Evolutionary conservation across 1,140 invertebrate genomes (phyloP), one percentile per base, ranked within the genome.

Genomic region (Pogonus chalceus): DNA sequence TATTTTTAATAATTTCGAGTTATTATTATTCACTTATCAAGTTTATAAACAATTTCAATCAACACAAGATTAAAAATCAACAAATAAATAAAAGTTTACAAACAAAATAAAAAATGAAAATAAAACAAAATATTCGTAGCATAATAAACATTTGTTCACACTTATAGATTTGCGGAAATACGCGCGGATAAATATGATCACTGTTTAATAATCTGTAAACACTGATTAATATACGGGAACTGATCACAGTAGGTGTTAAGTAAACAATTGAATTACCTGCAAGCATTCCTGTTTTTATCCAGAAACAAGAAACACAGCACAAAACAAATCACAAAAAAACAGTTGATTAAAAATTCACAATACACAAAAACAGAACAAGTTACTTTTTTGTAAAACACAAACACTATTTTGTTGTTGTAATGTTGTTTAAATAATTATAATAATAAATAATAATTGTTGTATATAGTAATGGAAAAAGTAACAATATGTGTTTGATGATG

Each of bases 271-370:
- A 47, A 35, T 54, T 63, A 63, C 62, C 62, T 63, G 58, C 49
- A 49, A 63, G 53, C 62, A 63, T 63, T 62, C 62, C 60, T 62
- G 52, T 58, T 39, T 56, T 55, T 61, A 61, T 60, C 60, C 59
- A 55, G 58, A 61, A 61, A 58, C 61, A 60, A 53, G 58, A 61
- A 58, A 62, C 62, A 63, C 43, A 43, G 18, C 18, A 54, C 35
- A 20, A 23, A 57, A 58, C 35, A 49, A 53, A 58, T 49, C 54
- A 56, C 57, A 58, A 21, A 26, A 46, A 53, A 50, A 58, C 54
- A 56, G 49, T 26, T 48, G 53, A 51, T 23, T 39, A 35, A 54
- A 54, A 48, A 43, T 18, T n/a, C 7, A 43, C 37, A 43, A 18
- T 16, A 43, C 37, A 43, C 7, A 9, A 43, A 7, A 43, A 43